These are phyloP conservation scores for Chiloscyllium punctatum DNA, from an alignment of 2,797 vertebrate genomes.

Conservation along the genomic window DNA sequence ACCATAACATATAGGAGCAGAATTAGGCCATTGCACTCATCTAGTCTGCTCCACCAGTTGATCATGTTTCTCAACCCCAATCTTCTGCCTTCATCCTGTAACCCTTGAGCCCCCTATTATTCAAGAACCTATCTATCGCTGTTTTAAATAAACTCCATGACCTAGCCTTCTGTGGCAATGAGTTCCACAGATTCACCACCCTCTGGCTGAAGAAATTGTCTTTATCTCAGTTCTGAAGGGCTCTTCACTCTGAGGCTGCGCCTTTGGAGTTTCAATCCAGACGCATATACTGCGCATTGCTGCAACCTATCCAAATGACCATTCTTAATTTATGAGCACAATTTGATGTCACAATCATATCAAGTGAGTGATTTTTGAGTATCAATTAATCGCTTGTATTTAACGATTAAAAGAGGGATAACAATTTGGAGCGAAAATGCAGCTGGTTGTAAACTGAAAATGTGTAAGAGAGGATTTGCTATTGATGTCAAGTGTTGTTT, in stretches of 20 bases:
- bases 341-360: neutral
- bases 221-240: too few relatives aligned
- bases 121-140: too few relatives aligned
- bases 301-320: neutral
- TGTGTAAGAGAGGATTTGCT: neutral
- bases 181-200: too few relatives aligned
- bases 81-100: too few relatives aligned
- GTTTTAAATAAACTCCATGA: too few relatives aligned
- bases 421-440: neutral
- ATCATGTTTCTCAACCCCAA: too few relatives aligned
- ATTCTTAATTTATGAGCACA: neutral
- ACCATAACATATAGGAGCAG: neutral
- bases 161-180: too few relatives aligned
- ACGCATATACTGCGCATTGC: neutral
- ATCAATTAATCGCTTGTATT: neutral
- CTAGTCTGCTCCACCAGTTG: too few relatives aligned
- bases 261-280: neutral
- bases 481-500: neutral
- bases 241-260: too few relatives aligned
- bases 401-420: neutral
- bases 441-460: neutral
- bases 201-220: too few relatives aligned
- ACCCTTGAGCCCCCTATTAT: too few relatives aligned
- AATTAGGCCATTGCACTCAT: neutral
- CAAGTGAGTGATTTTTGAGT: neutral